Percentiles rank a stretch among this genome's conserved stretches.
Conservation (phyloP, 1,140 invertebrate species). For the Drosophila takahashii region DNA sequence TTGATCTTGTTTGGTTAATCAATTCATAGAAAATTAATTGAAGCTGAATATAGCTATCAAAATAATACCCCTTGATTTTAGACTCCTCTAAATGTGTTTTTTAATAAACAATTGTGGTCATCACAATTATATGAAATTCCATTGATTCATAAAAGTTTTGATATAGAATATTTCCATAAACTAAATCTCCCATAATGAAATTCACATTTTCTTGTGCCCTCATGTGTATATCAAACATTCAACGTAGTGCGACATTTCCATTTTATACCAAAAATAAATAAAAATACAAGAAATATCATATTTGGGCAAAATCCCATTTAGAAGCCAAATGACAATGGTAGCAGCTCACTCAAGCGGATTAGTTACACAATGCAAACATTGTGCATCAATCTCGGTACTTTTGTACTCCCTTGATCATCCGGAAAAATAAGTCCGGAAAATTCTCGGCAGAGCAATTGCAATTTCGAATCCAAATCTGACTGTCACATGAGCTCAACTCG, state of each 20-base stretch:
- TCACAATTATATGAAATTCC: too few relatives aligned
- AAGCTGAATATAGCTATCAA: neutral
- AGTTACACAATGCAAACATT: conserved; percentile 38
- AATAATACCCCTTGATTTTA: neutral
- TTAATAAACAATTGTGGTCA: too few relatives aligned
- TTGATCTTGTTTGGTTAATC: neutral
- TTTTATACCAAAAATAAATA: neutral
- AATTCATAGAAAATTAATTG: neutral
- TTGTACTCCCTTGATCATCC: neutral
- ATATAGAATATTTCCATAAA: neutral
- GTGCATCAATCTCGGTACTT: neutral
- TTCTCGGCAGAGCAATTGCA: conserved; percentile 29
- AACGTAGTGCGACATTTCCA: neutral
- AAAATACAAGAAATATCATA: neutral
- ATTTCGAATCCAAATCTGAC: conserved; percentile 33
- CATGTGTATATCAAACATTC: neutral
- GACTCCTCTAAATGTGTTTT: too few relatives aligned
- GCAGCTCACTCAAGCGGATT: conserved; percentile 26
- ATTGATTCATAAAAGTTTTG: too few relatives aligned
- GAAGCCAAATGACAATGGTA: conserved; percentile 4
- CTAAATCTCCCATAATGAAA: neutral
- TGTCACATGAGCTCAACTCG: conserved; percentile 43
- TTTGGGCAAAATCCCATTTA: conserved; percentile 10
- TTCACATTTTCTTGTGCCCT: neutral
- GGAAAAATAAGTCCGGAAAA: neutral